Evolutionary conservation across 2,888 invertebrate genomes (phyloP), one percentile per base, ranked within the genome.

Genomic region (Microplitis manilae): DNA sequence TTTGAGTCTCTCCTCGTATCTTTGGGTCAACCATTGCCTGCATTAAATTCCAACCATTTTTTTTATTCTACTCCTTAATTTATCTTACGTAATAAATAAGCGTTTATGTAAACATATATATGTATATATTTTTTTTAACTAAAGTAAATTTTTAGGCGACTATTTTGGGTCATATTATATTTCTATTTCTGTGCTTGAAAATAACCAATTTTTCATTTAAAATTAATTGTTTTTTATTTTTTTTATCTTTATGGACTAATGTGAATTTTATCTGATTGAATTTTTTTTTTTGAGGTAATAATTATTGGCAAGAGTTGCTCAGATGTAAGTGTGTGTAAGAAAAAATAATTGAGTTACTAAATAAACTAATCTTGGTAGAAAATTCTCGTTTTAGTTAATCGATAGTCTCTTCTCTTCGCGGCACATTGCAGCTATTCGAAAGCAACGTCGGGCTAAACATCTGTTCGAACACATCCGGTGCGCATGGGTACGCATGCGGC

Each of bases 381-480:
- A 7, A 68, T 17, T 17, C 9, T 17, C 38, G 38, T 65, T 30
- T 65, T 65, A n/a, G 50, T 50, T 70, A 70, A 70, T 70, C 70
- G 70, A 70, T 70, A 70, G 30, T 30, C 67, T 67, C 30, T 38
- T 69, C 20, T 70, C 30, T 50, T 41, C 70, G 50, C 65, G 65
- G 38, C 70, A 73, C 73, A 64, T 73, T 65, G 41, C 64, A 72
- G 61, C 67, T 20, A 59, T 60, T 60, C 67, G 60, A 68, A 61
- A 67, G 62, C 65, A 59, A 69, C 65, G 73, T 68, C 73, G 59
- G 73, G 68, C 64, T 59, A 30, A 77, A 77, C 77, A 77, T 77
- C 77, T 77, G 77, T 77, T 77, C 77, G 59, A 68, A 77, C 73
- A 77, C 77, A 77, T 77, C 77, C 77, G 77, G 77, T 77, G 73